Conservation (phyloP, 35 echinoderm and acorn worm species). For the Ptychodera flava region DNA sequence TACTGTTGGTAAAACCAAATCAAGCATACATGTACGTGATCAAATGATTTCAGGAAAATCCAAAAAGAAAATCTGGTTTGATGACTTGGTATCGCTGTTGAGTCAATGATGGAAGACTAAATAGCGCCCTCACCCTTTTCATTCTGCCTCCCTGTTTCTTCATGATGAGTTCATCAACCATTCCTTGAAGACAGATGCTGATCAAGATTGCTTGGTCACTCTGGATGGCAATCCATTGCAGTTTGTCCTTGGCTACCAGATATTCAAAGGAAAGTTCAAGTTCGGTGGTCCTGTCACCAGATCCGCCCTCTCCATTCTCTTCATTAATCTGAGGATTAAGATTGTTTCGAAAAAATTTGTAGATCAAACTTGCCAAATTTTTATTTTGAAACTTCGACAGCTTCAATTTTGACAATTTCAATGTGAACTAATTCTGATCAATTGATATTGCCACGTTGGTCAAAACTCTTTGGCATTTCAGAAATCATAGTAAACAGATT, state of each 20-base stretch:
- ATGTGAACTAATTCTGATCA: too few relatives aligned
- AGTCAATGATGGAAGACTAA: too few relatives aligned
- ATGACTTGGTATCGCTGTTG: too few relatives aligned
- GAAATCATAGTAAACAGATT: too few relatives aligned
- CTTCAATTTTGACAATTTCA: too few relatives aligned
- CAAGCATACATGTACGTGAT: too few relatives aligned
- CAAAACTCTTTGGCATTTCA: too few relatives aligned
- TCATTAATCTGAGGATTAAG: background rate
- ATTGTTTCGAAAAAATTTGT: background rate
- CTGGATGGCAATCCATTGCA: constrained; percentile 74
- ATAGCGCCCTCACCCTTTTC: constrained; percentile 86
- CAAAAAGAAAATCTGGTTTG: too few relatives aligned
- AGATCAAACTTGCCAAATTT: background rate
- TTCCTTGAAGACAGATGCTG: constrained; percentile 77
- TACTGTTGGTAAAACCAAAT: too few relatives aligned
- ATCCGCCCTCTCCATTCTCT: constrained; percentile 5
- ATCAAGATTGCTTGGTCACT: constrained; percentile 85
- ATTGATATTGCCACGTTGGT: too few relatives aligned
- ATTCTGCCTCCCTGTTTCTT: constrained; percentile 79
- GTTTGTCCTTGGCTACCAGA: constrained; percentile 72
- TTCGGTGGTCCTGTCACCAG: constrained; percentile 10
- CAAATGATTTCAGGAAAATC: too few relatives aligned
- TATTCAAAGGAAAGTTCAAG: constrained; percentile 92
- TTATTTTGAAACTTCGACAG: background rate
- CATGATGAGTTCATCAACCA: constrained; percentile 97